A percentile compares a stretch with the other conserved stretches of the same genome.
phyloP scores from a whole-genome alignment of 2,888 invertebrate species.

The Idaea aversata region DNA sequence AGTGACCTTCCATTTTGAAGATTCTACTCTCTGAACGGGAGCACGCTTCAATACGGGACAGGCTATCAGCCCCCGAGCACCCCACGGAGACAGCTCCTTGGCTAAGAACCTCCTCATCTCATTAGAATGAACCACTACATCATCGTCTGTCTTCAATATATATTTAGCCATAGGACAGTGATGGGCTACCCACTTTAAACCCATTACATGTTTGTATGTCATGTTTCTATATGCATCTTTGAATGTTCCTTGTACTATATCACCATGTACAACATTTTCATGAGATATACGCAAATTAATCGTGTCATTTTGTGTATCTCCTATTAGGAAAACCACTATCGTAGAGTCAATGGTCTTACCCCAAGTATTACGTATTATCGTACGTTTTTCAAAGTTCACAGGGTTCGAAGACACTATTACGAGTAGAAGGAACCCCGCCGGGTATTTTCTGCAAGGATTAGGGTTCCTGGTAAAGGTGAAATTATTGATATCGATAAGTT shows the following conservation, averaged over 20 bases:
- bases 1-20: constrained; percentile 89
- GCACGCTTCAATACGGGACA: constrained; percentile 79
- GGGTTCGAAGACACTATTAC: constrained; percentile 86
- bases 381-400: constrained; percentile 82
- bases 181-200: constrained; percentile 87
- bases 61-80: constrained; percentile 81
- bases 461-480: constrained; percentile 83
- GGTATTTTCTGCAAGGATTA: constrained; percentile 70
- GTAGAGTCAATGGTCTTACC: constrained; percentile 79
- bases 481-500: constrained; percentile 79
- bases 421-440: constrained; percentile 75
- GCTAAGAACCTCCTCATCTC: constrained; percentile 80
- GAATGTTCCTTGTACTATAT: constrained; percentile 89
- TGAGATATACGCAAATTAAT: constrained; percentile 52
- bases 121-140: constrained; percentile 86
- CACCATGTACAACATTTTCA: constrained; percentile 81
- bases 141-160: constrained; percentile 44
- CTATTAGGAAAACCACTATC: constrained; percentile 85
- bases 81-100: constrained; percentile 80
- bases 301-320: constrained; percentile 50
- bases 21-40: constrained; percentile 80
- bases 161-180: constrained; percentile 85
- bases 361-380: constrained; percentile 87
- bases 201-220: constrained; percentile 92
- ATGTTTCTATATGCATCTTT: constrained; percentile 89